Percentiles rank a stretch among this genome's conserved stretches.
phyloP scores from a whole-genome alignment of 2,797 vertebrate genomes.

The Mionectes olivaceus region DNA sequence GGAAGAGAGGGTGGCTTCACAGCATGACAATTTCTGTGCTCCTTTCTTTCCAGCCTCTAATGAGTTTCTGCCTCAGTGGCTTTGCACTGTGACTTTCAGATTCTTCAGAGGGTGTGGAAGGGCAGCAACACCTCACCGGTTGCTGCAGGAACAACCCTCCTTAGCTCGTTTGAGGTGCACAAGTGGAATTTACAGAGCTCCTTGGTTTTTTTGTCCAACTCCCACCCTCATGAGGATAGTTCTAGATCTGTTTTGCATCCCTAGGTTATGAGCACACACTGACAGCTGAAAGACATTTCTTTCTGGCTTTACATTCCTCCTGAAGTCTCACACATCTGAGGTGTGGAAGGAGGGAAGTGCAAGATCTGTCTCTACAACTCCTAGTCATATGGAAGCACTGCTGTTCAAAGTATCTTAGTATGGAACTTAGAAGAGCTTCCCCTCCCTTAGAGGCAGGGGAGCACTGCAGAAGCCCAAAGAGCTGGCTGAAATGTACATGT shows the following conservation, averaged over 20 bases:
- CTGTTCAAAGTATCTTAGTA: not conserved
- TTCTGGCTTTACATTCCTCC: conserved; percentile 8
- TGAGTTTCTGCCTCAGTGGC: not conserved
- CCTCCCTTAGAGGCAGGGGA: not conserved
- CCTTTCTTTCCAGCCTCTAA: not conserved
- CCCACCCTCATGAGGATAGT: not conserved
- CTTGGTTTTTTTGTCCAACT: not conserved
- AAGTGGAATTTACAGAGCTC: not conserved
- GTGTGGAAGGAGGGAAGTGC: not conserved
- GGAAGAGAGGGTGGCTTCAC: not conserved
- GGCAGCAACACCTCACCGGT: not conserved
- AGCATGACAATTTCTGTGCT: not conserved
- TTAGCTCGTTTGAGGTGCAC: not conserved
- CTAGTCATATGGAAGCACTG: not conserved
- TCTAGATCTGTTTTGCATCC: not conserved
- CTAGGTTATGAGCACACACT: not conserved
- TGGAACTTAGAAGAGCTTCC: not conserved
- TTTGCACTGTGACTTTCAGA: not conserved
- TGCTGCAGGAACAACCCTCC: not conserved
- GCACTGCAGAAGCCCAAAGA: not conserved
- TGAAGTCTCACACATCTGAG: conserved; percentile 43
- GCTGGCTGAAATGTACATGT: not conserved
- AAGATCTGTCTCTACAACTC: conserved; percentile 5
- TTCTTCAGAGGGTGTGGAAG: not conserved
- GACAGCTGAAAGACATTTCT: not conserved